Conservation (phyloP, 1,140 invertebrate genomes). For the Trissolcus basalis region DNA sequence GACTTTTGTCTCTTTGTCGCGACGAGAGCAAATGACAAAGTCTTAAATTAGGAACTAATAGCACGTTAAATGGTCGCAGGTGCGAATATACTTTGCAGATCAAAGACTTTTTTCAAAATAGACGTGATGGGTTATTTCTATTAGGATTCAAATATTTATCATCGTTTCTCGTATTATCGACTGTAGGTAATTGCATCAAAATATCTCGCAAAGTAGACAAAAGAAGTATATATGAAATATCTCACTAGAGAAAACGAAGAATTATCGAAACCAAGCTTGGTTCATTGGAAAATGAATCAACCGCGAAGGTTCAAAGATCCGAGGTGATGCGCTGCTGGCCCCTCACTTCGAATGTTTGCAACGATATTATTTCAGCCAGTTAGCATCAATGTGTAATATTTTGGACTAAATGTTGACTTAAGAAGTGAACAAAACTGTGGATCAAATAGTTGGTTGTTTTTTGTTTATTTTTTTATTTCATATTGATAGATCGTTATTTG, state of each 20-base stretch:
- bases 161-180: too few relatives aligned
- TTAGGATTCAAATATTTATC: too few relatives aligned
- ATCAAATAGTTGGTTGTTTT: too few relatives aligned
- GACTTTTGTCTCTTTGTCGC: slow-evolving; percentile 45
- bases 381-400: too few relatives aligned
- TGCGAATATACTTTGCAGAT: slow-evolving; percentile 55
- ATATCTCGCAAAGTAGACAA: background rate
- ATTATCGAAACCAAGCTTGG: background rate
- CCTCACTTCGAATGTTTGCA: background rate
- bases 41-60: slow-evolving; percentile 56
- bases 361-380: background rate
- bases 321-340: background rate
- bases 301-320: background rate
- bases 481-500: too few relatives aligned
- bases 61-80: slow-evolving; percentile 53
- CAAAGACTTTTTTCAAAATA: slow-evolving; percentile 15
- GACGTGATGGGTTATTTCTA: background rate
- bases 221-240: background rate
- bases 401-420: too few relatives aligned
- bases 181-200: background rate
- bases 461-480: too few relatives aligned
- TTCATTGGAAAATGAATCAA: too few relatives aligned
- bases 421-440: too few relatives aligned
- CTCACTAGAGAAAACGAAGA: too few relatives aligned
- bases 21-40: slow-evolving; percentile 52